Base-by-base conservation (phyloP, 2,888 invertebrate species). In the Macropis europaea region DNA sequence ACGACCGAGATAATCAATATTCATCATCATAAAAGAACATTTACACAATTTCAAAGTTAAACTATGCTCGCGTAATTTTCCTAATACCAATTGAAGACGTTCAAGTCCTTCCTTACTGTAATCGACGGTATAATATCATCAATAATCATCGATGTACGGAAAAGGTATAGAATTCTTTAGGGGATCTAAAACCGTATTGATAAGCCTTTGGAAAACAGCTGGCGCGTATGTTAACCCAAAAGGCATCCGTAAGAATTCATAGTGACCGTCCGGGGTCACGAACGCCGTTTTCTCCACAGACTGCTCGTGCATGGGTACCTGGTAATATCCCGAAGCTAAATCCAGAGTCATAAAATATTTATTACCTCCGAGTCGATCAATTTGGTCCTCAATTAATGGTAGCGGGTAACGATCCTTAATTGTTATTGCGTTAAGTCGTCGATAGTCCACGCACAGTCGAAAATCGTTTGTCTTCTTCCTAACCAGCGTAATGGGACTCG, bases 181-280 rank as follows among this genome's bases (percentile, higher is more conserved):
- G 0, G 15, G 11, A 3, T 36, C 43, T 3, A 62, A 11, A 1
- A 62, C 38, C 15, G 2, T 19, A 11, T 40, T 11, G 2, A 40
- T 40, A 17, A 2, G 30, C 13, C 1, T 15, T 24, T n/a, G 19
- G 6, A 52, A 36, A 3, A 52, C 50, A 0, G 19, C 50, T n/a
- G 50, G 50, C 24, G 50, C 36, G 13, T 52, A 36, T 24, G 36
- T 36, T n/a, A 53, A 24, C 7, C 53, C 53, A n/a, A 53, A 53
- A 1, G 53, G 53, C 53, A 38, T 38, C 0, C 53, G 5, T 15
- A 53, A n/a, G 26, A 53, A 53, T 7, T 38, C 53, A 9, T 38
- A 38, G 15, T 53, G 38, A 6, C n/a, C 36, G 1, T 54, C 28
- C 3, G 40, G 40, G 3, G 40, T 54, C 1, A 54, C 7, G 19